These are phyloP conservation scores for Meloidogyne chitwoodi DNA, from an alignment of 1,140 invertebrate species.

Conservation along the genomic window DNA sequence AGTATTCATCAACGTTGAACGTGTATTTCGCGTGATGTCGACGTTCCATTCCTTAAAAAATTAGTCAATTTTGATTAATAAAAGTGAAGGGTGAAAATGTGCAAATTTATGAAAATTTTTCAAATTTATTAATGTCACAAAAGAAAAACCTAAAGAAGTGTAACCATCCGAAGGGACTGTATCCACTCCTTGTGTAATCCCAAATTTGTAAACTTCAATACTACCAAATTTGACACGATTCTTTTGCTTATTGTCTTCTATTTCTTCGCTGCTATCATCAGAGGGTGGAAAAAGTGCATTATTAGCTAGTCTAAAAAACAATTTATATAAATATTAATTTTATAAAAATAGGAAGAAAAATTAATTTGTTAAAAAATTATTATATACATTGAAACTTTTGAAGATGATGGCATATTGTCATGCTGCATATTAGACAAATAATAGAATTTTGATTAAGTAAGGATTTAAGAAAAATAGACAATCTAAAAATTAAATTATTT, in stretches of 20 bases:
- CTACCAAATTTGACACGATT: conserved; percentile 12
- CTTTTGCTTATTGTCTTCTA: background rate
- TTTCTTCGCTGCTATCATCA: background rate
- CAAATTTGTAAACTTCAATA: conserved; percentile 18
- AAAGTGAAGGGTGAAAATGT: no score
- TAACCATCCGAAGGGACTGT: conserved; percentile 3
- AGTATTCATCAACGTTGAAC: background rate
- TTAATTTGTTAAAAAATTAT: no score
- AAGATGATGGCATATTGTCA: no score
- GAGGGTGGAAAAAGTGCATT: background rate
- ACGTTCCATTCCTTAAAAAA: conserved; percentile 5
- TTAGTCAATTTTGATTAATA: background rate
- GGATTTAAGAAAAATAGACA: no score
- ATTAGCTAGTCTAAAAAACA: background rate
- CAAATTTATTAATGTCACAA: background rate
- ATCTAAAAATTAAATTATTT: no score
- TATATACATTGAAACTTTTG: no score
- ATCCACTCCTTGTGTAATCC: conserved; percentile 7
- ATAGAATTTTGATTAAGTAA: no score
- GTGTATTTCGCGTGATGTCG: conserved; percentile 6
- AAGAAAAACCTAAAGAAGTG: conserved; percentile 2
- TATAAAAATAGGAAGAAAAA: background rate
- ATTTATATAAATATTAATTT: background rate
- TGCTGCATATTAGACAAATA: no score
- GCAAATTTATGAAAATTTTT: background rate